Conservation (phyloP, 2,113 vertebrate genomes). For the Bombycilla garrulus region DNA sequence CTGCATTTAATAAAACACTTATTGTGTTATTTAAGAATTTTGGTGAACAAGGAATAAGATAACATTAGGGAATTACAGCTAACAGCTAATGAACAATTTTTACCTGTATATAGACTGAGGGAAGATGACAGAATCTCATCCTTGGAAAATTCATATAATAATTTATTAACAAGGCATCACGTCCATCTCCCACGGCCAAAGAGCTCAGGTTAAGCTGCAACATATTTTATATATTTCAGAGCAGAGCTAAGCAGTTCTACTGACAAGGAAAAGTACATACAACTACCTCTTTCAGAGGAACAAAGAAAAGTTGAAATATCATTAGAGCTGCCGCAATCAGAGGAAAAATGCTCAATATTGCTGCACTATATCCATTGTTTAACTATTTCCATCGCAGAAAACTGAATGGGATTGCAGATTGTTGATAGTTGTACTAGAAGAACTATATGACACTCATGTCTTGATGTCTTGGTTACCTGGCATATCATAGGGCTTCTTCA, state of each 20-base stretch:
- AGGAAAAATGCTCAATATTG: neutral
- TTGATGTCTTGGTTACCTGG: neutral
- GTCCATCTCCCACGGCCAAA: accelerated
- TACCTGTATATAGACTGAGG: neutral
- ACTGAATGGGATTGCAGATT: neutral
- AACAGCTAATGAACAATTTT: neutral
- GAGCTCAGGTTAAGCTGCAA: neutral
- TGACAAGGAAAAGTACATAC: neutral
- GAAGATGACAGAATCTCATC: neutral
- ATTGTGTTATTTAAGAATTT: neutral
- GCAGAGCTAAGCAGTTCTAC: neutral
- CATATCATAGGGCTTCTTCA: neutral
- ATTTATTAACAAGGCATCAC: neutral
- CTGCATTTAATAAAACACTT: neutral
- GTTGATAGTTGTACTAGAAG: neutral
- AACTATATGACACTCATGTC: neutral
- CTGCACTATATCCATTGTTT: neutral
- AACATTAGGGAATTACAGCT: neutral
- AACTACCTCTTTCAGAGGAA: neutral
- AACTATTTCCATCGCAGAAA: neutral
- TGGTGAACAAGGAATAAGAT: neutral
- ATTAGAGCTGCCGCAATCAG: neutral
- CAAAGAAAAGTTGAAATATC: neutral
- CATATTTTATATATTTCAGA: neutral
- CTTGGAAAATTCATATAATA: neutral